A percentile compares a stretch with the other conserved stretches of the same genome.
Conservation (phyloP, 2,888 invertebrate species). For the Spilosoma lubricipeda region DNA sequence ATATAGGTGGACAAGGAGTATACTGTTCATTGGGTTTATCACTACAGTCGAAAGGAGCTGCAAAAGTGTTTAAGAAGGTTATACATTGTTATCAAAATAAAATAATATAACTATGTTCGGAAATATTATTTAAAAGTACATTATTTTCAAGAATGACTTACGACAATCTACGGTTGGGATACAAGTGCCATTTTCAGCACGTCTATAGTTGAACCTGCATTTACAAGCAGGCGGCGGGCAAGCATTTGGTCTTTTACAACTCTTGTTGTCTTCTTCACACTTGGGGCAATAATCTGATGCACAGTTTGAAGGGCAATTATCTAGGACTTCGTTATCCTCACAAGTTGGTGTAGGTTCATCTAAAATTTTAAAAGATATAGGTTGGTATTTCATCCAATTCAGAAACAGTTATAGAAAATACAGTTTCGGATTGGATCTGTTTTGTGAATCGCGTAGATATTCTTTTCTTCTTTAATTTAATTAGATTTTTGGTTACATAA, state of each 20-base stretch:
- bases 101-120: background rate
- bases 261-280: constrained; percentile 12
- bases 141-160: constrained; percentile 18
- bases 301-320: constrained; percentile 56
- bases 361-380: background rate
- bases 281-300: constrained; percentile 43
- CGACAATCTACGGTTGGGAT: constrained; percentile 33
- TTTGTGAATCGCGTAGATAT: too few relatives aligned
- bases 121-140: background rate
- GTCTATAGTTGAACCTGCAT: constrained; percentile 16
- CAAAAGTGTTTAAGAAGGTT: background rate
- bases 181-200: constrained; percentile 25
- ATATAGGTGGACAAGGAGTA: constrained; percentile 16
- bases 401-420: background rate
- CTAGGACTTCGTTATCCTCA: constrained; percentile 46
- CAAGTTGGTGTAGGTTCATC: constrained; percentile 5
- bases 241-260: constrained; percentile 1
- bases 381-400: background rate
- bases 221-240: constrained; percentile 16
- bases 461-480: too few relatives aligned
- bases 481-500: too few relatives aligned
- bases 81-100: background rate
- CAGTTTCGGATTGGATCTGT: too few relatives aligned
- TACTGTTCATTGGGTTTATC: constrained; percentile 11
- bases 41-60: constrained; percentile 19